Evolutionary conservation across 2,888 invertebrate species (phyloP), one percentile per base, ranked within the genome.

Genomic region (Lamellibrachia columna): DNA sequence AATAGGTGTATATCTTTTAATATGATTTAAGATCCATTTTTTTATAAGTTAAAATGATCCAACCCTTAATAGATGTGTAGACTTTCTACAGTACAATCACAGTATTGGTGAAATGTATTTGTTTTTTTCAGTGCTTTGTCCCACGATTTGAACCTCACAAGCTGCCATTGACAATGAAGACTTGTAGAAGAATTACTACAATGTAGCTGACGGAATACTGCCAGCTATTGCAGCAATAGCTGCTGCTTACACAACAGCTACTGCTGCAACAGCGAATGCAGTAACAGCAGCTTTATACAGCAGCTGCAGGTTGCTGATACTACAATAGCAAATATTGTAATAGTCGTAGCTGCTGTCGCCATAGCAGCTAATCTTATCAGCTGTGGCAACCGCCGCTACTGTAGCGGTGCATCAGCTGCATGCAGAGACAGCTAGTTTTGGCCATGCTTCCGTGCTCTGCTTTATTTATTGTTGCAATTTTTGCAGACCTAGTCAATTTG

Each of bases 381-480:
- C 22, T 22, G 75, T n/a, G 6, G 75, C 22, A 22, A 22, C 75
- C 22, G n/a, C 75, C 22, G 22, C 22, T 22, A 22, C 22, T 75
- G 75, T 75, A 75, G 75, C 75, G 22, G 75, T 22, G 22, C 75
- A 11, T 22, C 22, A 22, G 75, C 75, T 75, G 75, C 75, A 75
- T 22, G 75, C 75, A 75, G 75, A 75, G 75, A 75, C 75, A 75
- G 75, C 75, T 75, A 75, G 75, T 75, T 75, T 22, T 75, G 75
- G 75, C 75, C 75, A 75, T 11, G 75, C 75, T 75, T 75, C 75
- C 75, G 22, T 75, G 75, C 75, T 75, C 75, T 22, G 75, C 75
- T 75, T 75, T 75, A 75, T 75, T 75, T 75, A 75, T 75, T 75
- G 75, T 75, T 75, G 75, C 75, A 75, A 22, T 75, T 75, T 75